Percentiles rank a stretch among this genome's conserved stretches.
These are phyloP conservation scores for Crotalus tigris DNA, from an alignment of 2,113 vertebrate species.

Conservation along the genomic window DNA sequence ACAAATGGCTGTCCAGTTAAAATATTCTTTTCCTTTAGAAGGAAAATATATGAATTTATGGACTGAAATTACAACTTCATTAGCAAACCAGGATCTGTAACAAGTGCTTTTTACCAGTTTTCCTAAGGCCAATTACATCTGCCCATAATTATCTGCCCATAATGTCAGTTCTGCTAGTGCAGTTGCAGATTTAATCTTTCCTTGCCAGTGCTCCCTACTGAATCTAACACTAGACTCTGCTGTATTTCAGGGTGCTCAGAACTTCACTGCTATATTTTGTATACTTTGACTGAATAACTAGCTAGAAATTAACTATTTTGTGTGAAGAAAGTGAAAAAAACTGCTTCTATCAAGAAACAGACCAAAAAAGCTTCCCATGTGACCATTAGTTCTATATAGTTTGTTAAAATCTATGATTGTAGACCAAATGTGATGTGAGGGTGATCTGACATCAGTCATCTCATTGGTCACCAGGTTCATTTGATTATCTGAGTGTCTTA, in stretches of 20 bases:
- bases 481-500: not conserved
- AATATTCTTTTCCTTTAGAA: not conserved
- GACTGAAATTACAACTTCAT: not conserved
- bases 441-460: not conserved
- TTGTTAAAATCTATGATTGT: not conserved
- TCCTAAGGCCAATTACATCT: not conserved
- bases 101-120: not conserved
- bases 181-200: not conserved
- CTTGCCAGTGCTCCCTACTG: not conserved
- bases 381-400: not conserved
- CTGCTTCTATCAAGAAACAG: not conserved
- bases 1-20: not conserved
- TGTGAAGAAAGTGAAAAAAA: not conserved
- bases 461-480: not conserved
- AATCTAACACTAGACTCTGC: not conserved
- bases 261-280: not conserved
- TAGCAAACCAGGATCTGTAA: not conserved
- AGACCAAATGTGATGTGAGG: not conserved
- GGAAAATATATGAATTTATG: not conserved
- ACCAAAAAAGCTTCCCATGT: not conserved
- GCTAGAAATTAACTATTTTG: not conserved
- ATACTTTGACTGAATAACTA: not conserved
- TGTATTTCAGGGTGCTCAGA: not conserved
- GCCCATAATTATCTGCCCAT: not conserved
- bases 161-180: not conserved